These are phyloP conservation scores for Lonchura striata DNA, from an alignment of 2,113 vertebrate genomes.

Conservation along the genomic window DNA sequence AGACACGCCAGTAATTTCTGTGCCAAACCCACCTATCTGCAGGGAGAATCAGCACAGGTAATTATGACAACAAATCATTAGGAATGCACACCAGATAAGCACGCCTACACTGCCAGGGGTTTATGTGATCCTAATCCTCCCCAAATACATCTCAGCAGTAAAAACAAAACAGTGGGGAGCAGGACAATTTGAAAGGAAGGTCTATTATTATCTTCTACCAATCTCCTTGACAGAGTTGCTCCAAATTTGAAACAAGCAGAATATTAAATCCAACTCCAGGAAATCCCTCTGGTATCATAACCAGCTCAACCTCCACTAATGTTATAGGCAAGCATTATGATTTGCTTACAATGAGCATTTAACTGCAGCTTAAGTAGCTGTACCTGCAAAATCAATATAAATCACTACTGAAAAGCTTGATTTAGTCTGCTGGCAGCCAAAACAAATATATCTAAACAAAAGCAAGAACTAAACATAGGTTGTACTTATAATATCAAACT, in stretches of 20 bases:
- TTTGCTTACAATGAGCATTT: not conserved
- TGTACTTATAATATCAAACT: not conserved
- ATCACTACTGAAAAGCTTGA: not conserved
- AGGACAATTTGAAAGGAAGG: not conserved
- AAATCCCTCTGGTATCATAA: not conserved
- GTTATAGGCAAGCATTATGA: not conserved
- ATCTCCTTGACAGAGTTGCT: not conserved
- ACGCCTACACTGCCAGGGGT: not conserved
- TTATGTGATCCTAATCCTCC: not conserved
- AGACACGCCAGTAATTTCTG: not conserved
- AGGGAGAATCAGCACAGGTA: not conserved
- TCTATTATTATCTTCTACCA: not conserved
- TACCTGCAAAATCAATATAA: not conserved
- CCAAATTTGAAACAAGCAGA: not conserved
- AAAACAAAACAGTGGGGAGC: not conserved
- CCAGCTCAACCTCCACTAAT: not conserved
- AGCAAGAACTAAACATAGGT: not conserved
- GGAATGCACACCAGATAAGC: not conserved
- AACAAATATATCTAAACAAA: not conserved
- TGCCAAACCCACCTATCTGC: not conserved
- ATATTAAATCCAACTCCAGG: not conserved
- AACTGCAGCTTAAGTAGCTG: not conserved
- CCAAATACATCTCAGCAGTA: not conserved
- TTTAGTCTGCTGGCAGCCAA: not conserved
- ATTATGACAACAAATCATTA: slow-evolving; percentile 33